phyloP scores from a whole-genome alignment of 2,797 vertebrate genomes.

The Argyrosomus regius region DNA sequence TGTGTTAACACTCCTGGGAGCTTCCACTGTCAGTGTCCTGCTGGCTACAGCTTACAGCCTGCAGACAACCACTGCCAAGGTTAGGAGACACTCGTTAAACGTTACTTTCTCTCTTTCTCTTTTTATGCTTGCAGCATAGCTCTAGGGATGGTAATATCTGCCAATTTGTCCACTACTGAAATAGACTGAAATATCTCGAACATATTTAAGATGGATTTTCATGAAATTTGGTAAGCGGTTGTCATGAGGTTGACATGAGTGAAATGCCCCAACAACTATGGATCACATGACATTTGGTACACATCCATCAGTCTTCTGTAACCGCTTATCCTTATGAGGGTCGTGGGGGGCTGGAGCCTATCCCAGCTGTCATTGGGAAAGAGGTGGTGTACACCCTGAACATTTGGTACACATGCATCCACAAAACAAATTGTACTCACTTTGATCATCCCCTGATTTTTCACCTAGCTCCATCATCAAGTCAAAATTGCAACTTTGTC shows the following conservation, averaged over 20 bases:
- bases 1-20: slow-evolving; percentile 76
- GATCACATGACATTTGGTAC: not conserved
- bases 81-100: slow-evolving; percentile 25
- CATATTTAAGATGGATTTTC: not conserved
- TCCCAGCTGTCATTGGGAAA: too few relatives aligned
- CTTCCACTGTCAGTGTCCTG: slow-evolving; percentile 74
- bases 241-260: not conserved
- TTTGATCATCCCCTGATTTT: too few relatives aligned
- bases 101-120: not conserved
- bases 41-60: slow-evolving; percentile 63
- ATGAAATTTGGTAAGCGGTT: not conserved
- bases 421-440: too few relatives aligned
- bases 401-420: not conserved
- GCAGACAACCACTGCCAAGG: slow-evolving; percentile 66
- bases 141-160: not conserved
- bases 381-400: too few relatives aligned
- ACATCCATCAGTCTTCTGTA: too few relatives aligned
- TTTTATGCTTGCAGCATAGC: not conserved
- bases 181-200: not conserved
- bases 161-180: not conserved
- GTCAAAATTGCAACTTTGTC: too few relatives aligned
- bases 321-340: too few relatives aligned
- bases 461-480: not conserved
- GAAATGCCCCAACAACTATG: not conserved
- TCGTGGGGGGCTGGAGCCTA: too few relatives aligned